These are phyloP conservation scores for Hypercompe scribonia DNA, from an alignment of 2,888 invertebrate species.

Conservation along the genomic window DNA sequence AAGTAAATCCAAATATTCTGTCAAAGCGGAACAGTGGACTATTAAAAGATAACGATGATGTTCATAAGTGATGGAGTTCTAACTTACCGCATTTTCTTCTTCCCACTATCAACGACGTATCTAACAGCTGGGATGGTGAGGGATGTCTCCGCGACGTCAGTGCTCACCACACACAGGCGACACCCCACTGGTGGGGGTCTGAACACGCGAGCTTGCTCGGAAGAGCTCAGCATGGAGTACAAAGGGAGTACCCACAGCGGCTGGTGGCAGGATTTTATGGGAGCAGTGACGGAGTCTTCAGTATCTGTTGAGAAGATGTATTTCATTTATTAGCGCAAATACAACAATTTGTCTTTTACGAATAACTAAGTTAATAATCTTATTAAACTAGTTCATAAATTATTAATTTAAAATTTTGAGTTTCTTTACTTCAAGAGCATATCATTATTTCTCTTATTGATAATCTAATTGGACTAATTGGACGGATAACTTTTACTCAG, in stretches of 20 bases:
- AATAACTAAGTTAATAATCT: no score
- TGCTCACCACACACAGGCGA: conserved; percentile 96
- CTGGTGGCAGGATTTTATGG: conserved; percentile 85
- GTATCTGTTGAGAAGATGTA: conserved; percentile 54
- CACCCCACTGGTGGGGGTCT: conserved; percentile 91
- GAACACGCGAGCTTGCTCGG: conserved; percentile 93
- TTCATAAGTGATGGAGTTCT: background rate
- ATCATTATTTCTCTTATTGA: no score
- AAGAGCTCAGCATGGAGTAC: conserved; percentile 94
- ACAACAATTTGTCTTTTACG: no score
- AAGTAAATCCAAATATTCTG: no score
- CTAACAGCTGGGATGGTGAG: conserved; percentile 97
- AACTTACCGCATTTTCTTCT: conserved; percentile 89
- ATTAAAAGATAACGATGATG: no score
- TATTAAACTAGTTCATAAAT: no score
- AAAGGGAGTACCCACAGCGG: conserved; percentile 97
- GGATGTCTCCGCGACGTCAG: conserved; percentile 99
- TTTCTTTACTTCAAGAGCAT: no score
- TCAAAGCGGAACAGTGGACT: no score
- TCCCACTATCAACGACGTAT: conserved; percentile 97
- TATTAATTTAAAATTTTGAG: no score
- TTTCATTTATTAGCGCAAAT: no score
- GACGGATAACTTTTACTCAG: no score
- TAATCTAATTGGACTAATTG: no score
- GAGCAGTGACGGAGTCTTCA: conserved; percentile 68